Evolutionary conservation across 2,113 vertebrate genomes (phyloP).

Genomic region (Sander lucioperca): DNA sequence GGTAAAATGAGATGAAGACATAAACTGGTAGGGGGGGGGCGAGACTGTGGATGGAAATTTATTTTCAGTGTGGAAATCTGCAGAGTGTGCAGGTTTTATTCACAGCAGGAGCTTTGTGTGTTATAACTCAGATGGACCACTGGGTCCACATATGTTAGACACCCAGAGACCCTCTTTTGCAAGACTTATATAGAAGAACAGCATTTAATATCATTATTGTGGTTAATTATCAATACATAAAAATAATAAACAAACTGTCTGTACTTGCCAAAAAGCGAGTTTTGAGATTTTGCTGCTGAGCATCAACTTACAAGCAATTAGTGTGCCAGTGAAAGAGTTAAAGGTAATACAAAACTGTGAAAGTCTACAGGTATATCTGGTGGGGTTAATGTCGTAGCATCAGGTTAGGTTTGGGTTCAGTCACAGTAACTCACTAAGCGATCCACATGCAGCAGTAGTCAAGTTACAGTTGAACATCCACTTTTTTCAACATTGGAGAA

Average conservation of each 20-base stretch:
- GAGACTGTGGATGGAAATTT: neutral
- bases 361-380: neutral
- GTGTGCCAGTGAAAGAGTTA: neutral
- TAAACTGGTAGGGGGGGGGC: neutral
- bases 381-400: neutral
- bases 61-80: constrained; percentile 2
- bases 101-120: neutral
- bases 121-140: neutral
- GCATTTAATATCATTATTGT: neutral
- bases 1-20: constrained; percentile 20
- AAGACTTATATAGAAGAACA: neutral
- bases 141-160: neutral
- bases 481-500: neutral
- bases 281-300: neutral
- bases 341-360: neutral
- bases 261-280: no score
- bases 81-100: constrained; percentile 33
- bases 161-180: neutral
- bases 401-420: neutral
- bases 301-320: neutral
- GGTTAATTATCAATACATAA: neutral
- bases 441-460: neutral
- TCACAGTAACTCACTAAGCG: neutral
- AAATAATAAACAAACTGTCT: neutral
- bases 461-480: neutral